Conservation (phyloP, 2,888 invertebrate genomes). For the Antitype chi region DNA sequence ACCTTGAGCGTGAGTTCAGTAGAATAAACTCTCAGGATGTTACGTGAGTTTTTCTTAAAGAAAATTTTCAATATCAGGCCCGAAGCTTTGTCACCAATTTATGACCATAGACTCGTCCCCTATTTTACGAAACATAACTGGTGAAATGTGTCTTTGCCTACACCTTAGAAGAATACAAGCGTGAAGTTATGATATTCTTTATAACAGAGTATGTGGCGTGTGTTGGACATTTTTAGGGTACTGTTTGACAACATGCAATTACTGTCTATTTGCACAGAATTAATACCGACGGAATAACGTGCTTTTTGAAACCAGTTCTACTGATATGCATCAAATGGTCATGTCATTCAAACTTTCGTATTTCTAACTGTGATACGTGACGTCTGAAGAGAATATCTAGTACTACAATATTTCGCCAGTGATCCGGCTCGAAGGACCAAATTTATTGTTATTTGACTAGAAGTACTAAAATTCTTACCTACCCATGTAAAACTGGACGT, state of each 20-base stretch:
- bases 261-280: conserved; percentile 1
- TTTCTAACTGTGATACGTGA: background rate
- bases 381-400: background rate
- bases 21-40: background rate
- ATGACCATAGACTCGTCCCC: background rate
- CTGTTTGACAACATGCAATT: conserved; percentile 33
- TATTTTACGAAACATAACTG: background rate
- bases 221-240: conserved; percentile 15
- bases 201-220: background rate
- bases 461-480: background rate
- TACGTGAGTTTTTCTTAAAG: background rate
- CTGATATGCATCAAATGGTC: background rate
- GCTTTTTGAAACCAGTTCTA: conserved; percentile 7
- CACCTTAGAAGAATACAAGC: background rate
- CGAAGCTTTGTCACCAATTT: background rate
- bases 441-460: background rate
- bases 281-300: conserved; percentile 17
- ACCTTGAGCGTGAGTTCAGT: background rate
- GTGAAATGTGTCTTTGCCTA: background rate
- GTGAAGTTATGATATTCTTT: background rate
- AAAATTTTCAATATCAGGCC: background rate
- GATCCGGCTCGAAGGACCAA: conserved; percentile 21
- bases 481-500: too few species aligned
- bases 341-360: background rate
- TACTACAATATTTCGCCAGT: background rate